These are phyloP conservation scores for Himalopsyche anomala DNA, from an alignment of 2,888 invertebrate genomes.

Conservation along the genomic window DNA sequence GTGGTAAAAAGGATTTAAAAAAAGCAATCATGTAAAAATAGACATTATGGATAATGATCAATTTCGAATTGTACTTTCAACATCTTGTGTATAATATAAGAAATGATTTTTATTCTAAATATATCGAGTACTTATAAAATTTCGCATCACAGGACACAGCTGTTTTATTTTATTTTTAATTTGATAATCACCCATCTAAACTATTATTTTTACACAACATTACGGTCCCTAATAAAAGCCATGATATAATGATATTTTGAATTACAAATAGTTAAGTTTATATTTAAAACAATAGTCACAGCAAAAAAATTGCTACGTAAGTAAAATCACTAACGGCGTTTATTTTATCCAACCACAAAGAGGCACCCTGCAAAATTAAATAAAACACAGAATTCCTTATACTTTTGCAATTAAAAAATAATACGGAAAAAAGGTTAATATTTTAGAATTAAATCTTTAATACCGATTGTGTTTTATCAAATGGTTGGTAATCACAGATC, in stretches of 20 bases:
- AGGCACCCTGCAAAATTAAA: background rate
- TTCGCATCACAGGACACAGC: slow-evolving; percentile 32
- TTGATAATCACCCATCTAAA: slow-evolving; percentile 4
- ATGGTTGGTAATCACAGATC: slow-evolving; percentile 57
- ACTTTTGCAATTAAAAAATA: background rate
- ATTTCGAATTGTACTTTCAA: slow-evolving; percentile 44
- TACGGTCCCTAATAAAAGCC: slow-evolving; percentile 23
- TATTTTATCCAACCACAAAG: slow-evolving; percentile 50
- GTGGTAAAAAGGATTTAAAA: slow-evolving; percentile 37
- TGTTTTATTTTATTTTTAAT: slow-evolving; percentile 15
- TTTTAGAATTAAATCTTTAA: slow-evolving; percentile 32
- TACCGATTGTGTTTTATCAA: slow-evolving; percentile 22
- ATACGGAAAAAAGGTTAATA: slow-evolving; percentile 9
- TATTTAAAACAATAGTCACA: slow-evolving; percentile 56
- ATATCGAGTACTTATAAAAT: slow-evolving; percentile 30
- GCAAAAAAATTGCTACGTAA: slow-evolving; percentile 53
- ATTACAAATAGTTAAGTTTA: slow-evolving; percentile 41
- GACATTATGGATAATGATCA: slow-evolving; percentile 40
- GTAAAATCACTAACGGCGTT: slow-evolving; percentile 41
- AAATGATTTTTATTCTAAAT: slow-evolving; percentile 38
- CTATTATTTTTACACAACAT: slow-evolving; percentile 40
- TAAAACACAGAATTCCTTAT: background rate
- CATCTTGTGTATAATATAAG: background rate
- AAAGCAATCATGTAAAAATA: slow-evolving; percentile 38
- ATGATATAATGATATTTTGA: slow-evolving; percentile 19